Base-by-base conservation (phyloP, 2,888 invertebrate species). In the Synanthedon tipuliformis region DNA sequence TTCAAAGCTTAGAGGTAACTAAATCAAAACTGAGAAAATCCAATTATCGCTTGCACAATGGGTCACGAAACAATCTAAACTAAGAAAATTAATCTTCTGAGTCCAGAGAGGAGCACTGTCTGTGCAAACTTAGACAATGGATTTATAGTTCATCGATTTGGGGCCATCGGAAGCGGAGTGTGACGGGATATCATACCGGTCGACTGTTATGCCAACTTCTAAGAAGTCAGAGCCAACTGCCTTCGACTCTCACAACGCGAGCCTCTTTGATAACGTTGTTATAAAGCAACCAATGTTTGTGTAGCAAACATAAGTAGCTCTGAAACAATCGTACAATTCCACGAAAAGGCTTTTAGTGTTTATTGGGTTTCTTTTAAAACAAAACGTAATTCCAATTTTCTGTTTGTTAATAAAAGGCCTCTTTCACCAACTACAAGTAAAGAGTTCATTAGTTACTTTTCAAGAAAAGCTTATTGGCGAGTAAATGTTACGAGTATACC, bases 21-120 rank as follows among this genome's bases (percentile, higher is more conserved):
- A 79, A 85, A 85, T 85, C 81, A 78, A 73, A 80, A 78, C 75
- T 71, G 77, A 75, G 78, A 79, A 83, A 86, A 87, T 87, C 83
- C 87, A 87, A 87, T 87, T 87, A 87, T 81, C 81, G 77, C 81
- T 66, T 79, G 83, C 82, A 87, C 87, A 87, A 86, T 85, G 81
- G 86, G 84, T 84, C 84, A 84, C 86, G 84, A 86, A 86, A 87
- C 87, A 86, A 87, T 87, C 84, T 81, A 82, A 87, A 87, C 87
- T 87, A 85, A 87, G 87, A 87, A 87, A 86, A 87, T 87, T 87
- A 87, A 87, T 87, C 87, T 86, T 82, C 85, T 69, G 79, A 81
- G 84, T 84, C 84, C 82, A 82, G 83, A 72, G 73, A 78, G 81
- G 70, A 78, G 81, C 74, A 71, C 75, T 79, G 83, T 78, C 84